phyloP scores from a whole-genome alignment of 30 jellyfish, hydroid and myxozoan species.

The Catostylus mosaicus region DNA sequence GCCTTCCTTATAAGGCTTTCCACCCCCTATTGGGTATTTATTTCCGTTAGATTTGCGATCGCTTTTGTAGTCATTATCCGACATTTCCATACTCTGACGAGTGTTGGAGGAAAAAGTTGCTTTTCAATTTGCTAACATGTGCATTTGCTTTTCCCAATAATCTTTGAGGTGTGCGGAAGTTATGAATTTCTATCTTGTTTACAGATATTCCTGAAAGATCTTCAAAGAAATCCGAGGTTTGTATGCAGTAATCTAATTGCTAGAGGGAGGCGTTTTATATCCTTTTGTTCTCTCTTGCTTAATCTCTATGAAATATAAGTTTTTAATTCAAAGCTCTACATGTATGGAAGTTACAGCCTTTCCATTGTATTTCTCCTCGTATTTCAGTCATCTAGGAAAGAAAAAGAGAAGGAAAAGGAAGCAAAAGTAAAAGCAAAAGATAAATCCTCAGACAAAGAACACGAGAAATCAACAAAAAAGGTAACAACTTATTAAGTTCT shows the following conservation, averaged over 20 bases:
- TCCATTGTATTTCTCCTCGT: background rate
- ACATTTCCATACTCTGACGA: no score
- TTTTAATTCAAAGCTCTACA: background rate
- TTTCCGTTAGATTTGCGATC: no score
- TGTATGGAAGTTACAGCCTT: background rate
- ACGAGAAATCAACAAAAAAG: constrained; percentile 54
- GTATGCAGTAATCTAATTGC: background rate
- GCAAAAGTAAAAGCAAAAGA: constrained; percentile 41
- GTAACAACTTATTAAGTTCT: no score
- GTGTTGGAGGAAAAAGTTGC: no score
- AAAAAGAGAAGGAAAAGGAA: constrained; percentile 39
- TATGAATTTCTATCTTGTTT: background rate
- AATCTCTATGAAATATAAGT: background rate
- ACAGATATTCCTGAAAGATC: constrained; percentile 54
- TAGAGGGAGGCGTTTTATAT: no score
- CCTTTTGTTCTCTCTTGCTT: background rate
- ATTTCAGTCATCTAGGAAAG: constrained; percentile 29
- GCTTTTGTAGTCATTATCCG: background rate
- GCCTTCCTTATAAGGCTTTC: no score
- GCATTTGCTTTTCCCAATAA: no score
- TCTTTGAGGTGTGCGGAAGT: no score
- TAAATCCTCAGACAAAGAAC: constrained; percentile 47
- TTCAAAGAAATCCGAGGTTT: constrained; percentile 47
- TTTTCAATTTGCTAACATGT: no score
- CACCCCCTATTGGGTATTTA: no score